Evolutionary conservation across 2,113 vertebrate genomes (phyloP).

Genomic region (Tapirus terrestris): DNA sequence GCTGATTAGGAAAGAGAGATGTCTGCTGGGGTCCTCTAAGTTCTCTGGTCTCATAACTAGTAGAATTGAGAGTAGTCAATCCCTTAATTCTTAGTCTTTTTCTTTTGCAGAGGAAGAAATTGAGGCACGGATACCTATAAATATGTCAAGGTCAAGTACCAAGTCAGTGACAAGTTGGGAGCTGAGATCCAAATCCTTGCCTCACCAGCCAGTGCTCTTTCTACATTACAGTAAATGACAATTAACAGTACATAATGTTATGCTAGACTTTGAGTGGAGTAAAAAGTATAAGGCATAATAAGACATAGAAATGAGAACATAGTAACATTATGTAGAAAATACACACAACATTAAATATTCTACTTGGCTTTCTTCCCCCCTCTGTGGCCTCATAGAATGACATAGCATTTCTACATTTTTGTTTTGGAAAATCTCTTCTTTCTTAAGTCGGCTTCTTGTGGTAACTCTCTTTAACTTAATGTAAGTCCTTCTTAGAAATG

Average conservation of each 20-base stretch:
- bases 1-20: background rate
- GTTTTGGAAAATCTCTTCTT: background rate
- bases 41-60: background rate
- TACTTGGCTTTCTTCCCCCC: background rate
- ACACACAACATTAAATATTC: background rate
- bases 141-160: background rate
- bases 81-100: background rate
- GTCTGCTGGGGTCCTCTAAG: background rate
- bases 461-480: background rate
- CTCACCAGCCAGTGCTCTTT: background rate
- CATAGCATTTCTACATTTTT: background rate
- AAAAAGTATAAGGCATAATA: background rate
- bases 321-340: background rate
- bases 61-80: background rate
- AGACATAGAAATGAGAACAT: background rate
- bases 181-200: background rate
- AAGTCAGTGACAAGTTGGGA: background rate
- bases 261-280: background rate
- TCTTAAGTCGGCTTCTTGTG: background rate
- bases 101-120: background rate
- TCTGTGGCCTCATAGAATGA: background rate
- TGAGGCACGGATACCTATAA: background rate
- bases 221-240: background rate
- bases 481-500: background rate
- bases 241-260: background rate